Base-by-base conservation (phyloP, 2,888 invertebrate species). In the Drosophila sordidula region DNA sequence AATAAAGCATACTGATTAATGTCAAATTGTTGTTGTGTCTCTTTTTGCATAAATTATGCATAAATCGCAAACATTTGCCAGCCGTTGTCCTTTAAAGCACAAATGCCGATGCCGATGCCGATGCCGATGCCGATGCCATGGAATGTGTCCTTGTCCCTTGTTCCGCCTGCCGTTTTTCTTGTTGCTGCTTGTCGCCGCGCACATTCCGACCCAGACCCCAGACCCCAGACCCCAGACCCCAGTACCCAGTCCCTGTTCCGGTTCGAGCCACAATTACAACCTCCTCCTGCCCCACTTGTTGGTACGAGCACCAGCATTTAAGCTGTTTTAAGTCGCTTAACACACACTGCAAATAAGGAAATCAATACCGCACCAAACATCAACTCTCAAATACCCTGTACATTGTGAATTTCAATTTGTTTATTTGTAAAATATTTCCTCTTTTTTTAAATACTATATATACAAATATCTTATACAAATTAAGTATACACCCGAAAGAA, bases 1-100 rank as follows among this genome's bases (percentile, higher is more conserved):
- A 81, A 81, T 85, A 85, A 81, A 81, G 79, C 71, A 78, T 75
- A 68, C 80, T 80, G 84, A 86, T 83, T 82, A 76, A 87, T 79
- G 79, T 64, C 88, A 79, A 87, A 65, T 82, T 85, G 79, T 82
- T 70, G 66, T 66, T 70, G 78, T 56, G 57, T 45, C 59, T 45
- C 52, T 78, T 73, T 81, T 81, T 54, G 69, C 82, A 79, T 83
- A 79, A 83, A 87, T 83, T 87, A 83, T 87, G 67, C 87, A 81
- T 67, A 65, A 87, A 80, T 75, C 62, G 70, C 83, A 65, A 80
- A 50, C 52, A 70, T 68, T 64, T 49, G 44, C 69, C 71, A 67
- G 52, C 56, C 73, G 64, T 47, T 57, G 59, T 72, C 62, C 59
- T 59, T 51, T 68, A 44, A 52, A 68, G 59, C 52, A 22, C 41